Evolutionary conservation across 2,888 invertebrate species (phyloP).

Genomic region (Itoplectis maculator): DNA sequence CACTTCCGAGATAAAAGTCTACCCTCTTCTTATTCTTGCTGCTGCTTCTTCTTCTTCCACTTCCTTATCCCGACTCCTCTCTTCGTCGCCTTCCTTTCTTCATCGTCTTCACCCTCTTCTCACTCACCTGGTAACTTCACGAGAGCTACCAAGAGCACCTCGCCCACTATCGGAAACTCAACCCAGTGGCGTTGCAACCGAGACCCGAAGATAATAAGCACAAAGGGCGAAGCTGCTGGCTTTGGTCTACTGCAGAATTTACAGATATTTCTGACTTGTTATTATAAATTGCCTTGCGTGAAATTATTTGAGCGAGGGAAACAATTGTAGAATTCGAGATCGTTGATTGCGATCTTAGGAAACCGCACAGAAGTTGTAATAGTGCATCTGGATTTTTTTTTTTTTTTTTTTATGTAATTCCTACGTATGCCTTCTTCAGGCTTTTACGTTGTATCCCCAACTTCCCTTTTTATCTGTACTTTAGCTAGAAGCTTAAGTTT

Average conservation of each 20-base stretch:
- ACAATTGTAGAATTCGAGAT: neutral
- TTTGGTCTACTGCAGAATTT: constrained; percentile 35
- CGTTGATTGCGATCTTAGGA: too few relatives aligned
- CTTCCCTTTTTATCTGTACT: too few relatives aligned
- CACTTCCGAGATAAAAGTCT: constrained; percentile 59
- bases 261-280: neutral
- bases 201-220: constrained; percentile 61
- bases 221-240: constrained; percentile 54
- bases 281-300: neutral
- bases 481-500: too few relatives aligned
- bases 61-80: constrained; percentile 1
- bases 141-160: constrained; percentile 46
- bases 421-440: too few relatives aligned
- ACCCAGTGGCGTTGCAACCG: constrained; percentile 45
- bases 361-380: too few relatives aligned
- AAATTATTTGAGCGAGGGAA: neutral
- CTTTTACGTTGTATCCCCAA: too few relatives aligned
- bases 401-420: too few relatives aligned
- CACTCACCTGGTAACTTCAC: constrained; percentile 36
- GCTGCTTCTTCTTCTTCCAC: constrained; percentile 18
- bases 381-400: too few relatives aligned
- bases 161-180: constrained; percentile 59
- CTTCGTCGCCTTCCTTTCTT: constrained; percentile 20
- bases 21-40: neutral
- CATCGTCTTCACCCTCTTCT: constrained; percentile 15